Percentiles rank a stretch among this genome's conserved stretches.
phyloP scores from a whole-genome alignment of 2,797 vertebrate species.

The Hydrocynus forskahlii region DNA sequence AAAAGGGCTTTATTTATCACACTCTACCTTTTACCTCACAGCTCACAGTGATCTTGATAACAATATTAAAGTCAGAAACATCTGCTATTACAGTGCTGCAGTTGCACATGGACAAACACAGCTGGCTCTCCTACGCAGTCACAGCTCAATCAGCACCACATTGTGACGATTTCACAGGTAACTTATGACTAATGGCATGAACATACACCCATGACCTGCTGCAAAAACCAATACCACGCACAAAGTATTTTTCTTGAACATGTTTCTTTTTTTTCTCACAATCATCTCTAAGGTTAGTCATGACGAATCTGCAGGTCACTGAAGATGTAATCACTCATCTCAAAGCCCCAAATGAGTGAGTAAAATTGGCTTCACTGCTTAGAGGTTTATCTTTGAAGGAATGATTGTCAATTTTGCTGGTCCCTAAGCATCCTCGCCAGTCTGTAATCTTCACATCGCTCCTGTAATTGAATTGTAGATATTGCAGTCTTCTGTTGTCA shows the following conservation, averaged over 20 bases:
- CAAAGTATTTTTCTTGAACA: background rate
- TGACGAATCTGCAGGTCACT: background rate
- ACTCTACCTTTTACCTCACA: too few relatives aligned
- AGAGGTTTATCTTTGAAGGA: conserved; percentile 8
- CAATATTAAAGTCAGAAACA: background rate
- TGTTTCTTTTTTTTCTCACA: background rate
- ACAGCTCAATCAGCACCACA: background rate
- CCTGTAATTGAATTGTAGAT: conserved; percentile 30
- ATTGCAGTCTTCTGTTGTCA: conserved; percentile 21
- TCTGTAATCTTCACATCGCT: conserved; percentile 21
- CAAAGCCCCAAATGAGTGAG: background rate
- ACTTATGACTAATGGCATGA: background rate
- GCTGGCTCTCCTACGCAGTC: background rate
- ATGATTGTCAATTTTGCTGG: conserved; percentile 8
- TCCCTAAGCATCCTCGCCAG: background rate
- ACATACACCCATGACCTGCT: background rate
- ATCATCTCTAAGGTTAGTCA: background rate
- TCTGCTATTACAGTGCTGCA: background rate
- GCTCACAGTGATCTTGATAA: background rate
- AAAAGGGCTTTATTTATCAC: background rate
- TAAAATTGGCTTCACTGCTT: background rate
- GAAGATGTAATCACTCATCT: background rate
- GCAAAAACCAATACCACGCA: background rate
- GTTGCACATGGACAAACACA: background rate
- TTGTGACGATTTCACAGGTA: conserved; percentile 9